A percentile compares a stretch with the other conserved stretches of the same genome.
Evolutionary conservation across 2,797 vertebrate genomes (phyloP).

Genomic region (Rhynchonycteris naso): DNA sequence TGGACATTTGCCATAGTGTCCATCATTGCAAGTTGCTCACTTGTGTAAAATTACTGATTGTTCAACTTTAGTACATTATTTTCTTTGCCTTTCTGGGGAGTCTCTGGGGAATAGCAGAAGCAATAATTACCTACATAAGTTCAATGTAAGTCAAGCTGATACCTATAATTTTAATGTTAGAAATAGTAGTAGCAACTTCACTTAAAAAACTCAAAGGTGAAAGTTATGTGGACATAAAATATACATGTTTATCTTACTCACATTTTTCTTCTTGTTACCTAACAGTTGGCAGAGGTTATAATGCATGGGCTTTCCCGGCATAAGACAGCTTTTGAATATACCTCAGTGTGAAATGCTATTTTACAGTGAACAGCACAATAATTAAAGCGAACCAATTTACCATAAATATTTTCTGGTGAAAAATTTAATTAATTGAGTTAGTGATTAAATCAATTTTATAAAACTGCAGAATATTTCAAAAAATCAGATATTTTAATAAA

Average conservation of each 20-base stretch:
- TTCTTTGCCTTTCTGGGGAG: neutral
- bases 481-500: neutral
- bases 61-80: constrained; percentile 7
- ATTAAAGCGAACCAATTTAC: neutral
- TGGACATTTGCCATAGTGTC: neutral
- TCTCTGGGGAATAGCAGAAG: neutral
- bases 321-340: constrained; percentile 25
- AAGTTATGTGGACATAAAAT: constrained; percentile 2
- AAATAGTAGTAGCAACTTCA: neutral
- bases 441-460: neutral
- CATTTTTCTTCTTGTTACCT: constrained; percentile 45
- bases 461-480: neutral
- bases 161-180: neutral
- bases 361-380: neutral
- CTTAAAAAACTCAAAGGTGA: neutral
- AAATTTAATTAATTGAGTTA: neutral
- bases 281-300: constrained; percentile 34
- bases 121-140: neutral
- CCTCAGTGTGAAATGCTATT: neutral
- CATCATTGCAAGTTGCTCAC: neutral
- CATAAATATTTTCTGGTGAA: neutral
- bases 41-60: neutral
- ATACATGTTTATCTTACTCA: neutral
- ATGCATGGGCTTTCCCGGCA: neutral
- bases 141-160: neutral